Evolutionary conservation across 1,140 invertebrate species (phyloP).

Genomic region (Drosophila malerkotliana): DNA sequence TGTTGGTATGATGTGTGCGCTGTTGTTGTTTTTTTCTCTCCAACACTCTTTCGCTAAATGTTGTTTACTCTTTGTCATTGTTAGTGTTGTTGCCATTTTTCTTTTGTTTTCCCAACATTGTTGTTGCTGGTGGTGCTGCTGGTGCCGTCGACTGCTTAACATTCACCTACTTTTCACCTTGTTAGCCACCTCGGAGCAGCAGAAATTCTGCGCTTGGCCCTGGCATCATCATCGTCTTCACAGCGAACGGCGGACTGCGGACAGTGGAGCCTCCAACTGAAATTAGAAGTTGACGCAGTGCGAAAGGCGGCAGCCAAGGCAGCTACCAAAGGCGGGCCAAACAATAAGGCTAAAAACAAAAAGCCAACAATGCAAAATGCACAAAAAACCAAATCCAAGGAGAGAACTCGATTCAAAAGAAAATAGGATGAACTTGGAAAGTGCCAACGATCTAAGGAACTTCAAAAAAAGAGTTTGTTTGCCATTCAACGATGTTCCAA

Average conservation of each 20-base stretch:
- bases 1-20: slow-evolving; percentile 13
- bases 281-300: slow-evolving; percentile 81
- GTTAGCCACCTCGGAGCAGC: slow-evolving; percentile 54
- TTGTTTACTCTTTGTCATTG: slow-evolving; percentile 80
- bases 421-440: slow-evolving; percentile 17
- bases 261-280: slow-evolving; percentile 61
- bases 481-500: neutral
- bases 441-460: neutral
- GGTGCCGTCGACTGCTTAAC: slow-evolving; percentile 58
- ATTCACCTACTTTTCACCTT: slow-evolving; percentile 82
- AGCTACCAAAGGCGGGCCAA: slow-evolving; percentile 23
- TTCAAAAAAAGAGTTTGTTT: neutral
- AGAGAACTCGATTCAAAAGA: slow-evolving; percentile 20
- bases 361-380: slow-evolving; percentile 66
- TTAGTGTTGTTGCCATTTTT: slow-evolving; percentile 66
- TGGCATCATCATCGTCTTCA: slow-evolving; percentile 64
- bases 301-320: slow-evolving; percentile 35
- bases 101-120: slow-evolving; percentile 72
- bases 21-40: slow-evolving; percentile 33
- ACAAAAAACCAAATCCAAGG: slow-evolving; percentile 33
- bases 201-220: slow-evolving; percentile 64
- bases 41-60: slow-evolving; percentile 63
- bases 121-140: slow-evolving; percentile 34
- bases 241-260: slow-evolving; percentile 18
- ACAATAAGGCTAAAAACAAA: slow-evolving; percentile 49